Percentiles rank a stretch among this genome's conserved stretches.
phyloP scores from a whole-genome alignment of 1,140 invertebrate species.

The Drosophila eugracilis region DNA sequence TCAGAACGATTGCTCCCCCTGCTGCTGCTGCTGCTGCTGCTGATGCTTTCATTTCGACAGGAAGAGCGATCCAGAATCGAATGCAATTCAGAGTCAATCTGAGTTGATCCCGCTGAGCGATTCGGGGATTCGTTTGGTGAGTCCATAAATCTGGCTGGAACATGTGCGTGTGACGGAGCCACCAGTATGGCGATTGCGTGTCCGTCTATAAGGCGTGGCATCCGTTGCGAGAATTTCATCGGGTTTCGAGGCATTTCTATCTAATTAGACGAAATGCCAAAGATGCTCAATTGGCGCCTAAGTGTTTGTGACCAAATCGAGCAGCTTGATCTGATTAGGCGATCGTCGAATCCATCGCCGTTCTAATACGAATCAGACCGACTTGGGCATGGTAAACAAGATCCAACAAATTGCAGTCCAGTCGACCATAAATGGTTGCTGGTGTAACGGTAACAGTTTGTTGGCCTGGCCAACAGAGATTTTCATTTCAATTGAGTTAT shows the following conservation, averaged over 20 bases:
- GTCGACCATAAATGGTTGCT: constrained; percentile 55
- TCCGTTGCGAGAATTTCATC: constrained; percentile 53
- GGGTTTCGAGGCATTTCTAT: constrained; percentile 56
- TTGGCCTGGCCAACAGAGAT: constrained; percentile 51
- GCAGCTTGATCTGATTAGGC: constrained; percentile 64
- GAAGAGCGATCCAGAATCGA: constrained; percentile 52
- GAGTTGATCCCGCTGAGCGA: constrained; percentile 63
- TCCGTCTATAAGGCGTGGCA: constrained; percentile 39
- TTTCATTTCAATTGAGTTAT: constrained; percentile 83
- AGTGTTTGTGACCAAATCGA: constrained; percentile 77
- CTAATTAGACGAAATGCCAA: constrained; percentile 81
- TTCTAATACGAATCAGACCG: constrained; percentile 62
- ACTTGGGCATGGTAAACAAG: constrained; percentile 52
- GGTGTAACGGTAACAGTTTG: constrained; percentile 55
- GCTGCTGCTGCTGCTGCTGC: no score
- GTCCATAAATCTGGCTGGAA: constrained; percentile 63
- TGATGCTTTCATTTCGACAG: constrained; percentile 77
- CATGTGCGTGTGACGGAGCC: constrained; percentile 59
- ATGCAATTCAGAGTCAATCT: constrained; percentile 32
- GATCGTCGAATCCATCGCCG: constrained; percentile 21
- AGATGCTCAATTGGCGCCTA: constrained; percentile 80
- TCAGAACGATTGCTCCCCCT: constrained; percentile 61
- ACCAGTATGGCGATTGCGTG: constrained; percentile 51
- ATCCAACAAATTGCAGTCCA: constrained; percentile 66
- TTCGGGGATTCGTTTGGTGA: constrained; percentile 33